phyloP scores from a whole-genome alignment of 2,888 invertebrate species.

The Autographa pulchrina region DNA sequence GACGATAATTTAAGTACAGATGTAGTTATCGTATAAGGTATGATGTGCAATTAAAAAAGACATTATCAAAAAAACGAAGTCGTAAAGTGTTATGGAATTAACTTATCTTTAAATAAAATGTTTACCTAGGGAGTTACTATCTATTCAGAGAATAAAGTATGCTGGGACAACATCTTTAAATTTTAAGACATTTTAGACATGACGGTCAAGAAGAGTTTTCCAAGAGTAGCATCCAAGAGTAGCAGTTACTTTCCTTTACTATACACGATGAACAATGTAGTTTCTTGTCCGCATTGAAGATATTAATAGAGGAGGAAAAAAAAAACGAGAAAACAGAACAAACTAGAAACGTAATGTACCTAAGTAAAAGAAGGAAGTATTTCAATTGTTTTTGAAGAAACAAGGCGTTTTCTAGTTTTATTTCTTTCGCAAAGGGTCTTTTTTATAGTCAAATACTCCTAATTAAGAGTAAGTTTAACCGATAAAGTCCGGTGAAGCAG shows the following conservation, averaged over 20 bases:
- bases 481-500: no score
- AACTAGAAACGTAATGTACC: neutral
- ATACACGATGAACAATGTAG: neutral
- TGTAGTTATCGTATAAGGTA: neutral
- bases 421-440: no score
- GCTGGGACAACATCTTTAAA: neutral
- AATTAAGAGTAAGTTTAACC: no score
- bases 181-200: neutral
- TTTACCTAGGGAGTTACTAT: no score
- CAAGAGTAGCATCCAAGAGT: neutral
- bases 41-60: neutral
- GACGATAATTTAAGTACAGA: neutral
- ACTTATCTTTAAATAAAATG: no score
- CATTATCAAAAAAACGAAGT: no score
- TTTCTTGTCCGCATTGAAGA: neutral
- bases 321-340: neutral
- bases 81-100: no score
- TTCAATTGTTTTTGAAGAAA: constrained; percentile 7
- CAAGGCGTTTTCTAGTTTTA: neutral
- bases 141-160: neutral
- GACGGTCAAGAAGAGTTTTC: neutral
- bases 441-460: no score
- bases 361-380: neutral
- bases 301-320: neutral
- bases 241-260: neutral